A percentile compares a stretch with the other conserved stretches of the same genome.
Evolutionary conservation across 2,797 vertebrate genomes (phyloP).

Genomic region (Oophaga sylvatica): DNA sequence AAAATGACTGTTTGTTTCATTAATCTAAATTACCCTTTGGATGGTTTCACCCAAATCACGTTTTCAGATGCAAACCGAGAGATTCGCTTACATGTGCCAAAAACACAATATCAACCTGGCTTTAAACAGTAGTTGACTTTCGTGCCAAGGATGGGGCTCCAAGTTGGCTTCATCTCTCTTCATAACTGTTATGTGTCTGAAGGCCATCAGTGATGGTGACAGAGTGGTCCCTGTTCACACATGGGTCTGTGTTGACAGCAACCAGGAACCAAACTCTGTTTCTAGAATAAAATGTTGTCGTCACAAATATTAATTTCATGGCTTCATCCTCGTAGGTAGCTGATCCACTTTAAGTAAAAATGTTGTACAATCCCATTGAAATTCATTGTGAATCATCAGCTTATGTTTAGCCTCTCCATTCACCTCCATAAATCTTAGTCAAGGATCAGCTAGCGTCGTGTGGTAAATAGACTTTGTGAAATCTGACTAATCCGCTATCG

Average conservation of each 20-base stretch:
- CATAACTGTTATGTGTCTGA: too few species aligned
- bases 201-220: background rate
- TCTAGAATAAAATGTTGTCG: background rate
- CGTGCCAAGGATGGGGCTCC: background rate
- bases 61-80: too few species aligned
- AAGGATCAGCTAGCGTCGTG: slow-evolving; percentile 29
- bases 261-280: background rate
- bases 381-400: background rate
- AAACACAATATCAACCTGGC: too few species aligned
- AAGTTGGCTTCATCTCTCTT: background rate
- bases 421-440: slow-evolving; percentile 37
- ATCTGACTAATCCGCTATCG: slow-evolving; percentile 45
- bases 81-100: too few species aligned
- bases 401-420: slow-evolving; percentile 26
- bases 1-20: too few species aligned
- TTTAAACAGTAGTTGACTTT: too few species aligned
- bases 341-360: background rate
- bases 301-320: background rate
- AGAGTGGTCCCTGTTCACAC: background rate
- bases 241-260: too few species aligned
- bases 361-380: background rate
- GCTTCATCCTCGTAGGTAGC: background rate
- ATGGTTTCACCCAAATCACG: too few species aligned
- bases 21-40: too few species aligned
- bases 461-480: slow-evolving; percentile 40